Conservation (phyloP, 2,888 invertebrate species). For the Scaeva pyrastri region DNA sequence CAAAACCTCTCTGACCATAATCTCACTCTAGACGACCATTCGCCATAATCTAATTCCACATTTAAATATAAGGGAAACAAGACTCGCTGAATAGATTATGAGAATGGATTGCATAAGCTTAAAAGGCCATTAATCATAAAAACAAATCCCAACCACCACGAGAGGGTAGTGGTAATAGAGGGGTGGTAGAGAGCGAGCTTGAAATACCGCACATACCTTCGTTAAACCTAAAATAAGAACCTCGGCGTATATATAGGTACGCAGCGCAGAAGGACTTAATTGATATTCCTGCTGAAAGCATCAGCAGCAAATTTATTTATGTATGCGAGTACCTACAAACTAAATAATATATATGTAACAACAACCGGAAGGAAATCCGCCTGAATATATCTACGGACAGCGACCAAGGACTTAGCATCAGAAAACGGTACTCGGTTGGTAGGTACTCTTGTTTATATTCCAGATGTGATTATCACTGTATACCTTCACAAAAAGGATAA, state of each 20-base stretch:
- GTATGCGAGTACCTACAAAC: not conserved
- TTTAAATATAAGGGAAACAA: conserved; percentile 43
- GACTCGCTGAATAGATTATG: conserved; percentile 66
- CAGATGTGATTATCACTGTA: conserved; percentile 53
- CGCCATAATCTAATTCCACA: conserved; percentile 34
- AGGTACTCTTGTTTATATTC: conserved; percentile 8
- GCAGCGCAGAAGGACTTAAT: conserved; percentile 19
- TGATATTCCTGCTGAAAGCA: conserved; percentile 38
- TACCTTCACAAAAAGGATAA: conserved; percentile 43
- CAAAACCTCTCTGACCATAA: conserved; percentile 8
- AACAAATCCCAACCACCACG: conserved; percentile 63
- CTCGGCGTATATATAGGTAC: not conserved
- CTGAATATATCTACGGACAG: not conserved
- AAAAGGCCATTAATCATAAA: conserved; percentile 71
- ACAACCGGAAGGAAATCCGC: conserved; percentile 18
- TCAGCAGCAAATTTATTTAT: not conserved
- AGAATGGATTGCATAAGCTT: conserved; percentile 70
- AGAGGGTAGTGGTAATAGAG: too few relatives aligned
- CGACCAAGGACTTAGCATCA: conserved; percentile 31
- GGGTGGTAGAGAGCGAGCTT: not conserved
- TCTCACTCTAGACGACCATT: conserved; percentile 17
- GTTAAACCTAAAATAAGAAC: too few relatives aligned
- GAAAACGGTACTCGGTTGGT: conserved; percentile 36
- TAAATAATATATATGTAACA: conserved; percentile 4
- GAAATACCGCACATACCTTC: conserved; percentile 19